Conservation (phyloP, 2,797 vertebrate species). For the Cryptoblepharus egeriae region DNA sequence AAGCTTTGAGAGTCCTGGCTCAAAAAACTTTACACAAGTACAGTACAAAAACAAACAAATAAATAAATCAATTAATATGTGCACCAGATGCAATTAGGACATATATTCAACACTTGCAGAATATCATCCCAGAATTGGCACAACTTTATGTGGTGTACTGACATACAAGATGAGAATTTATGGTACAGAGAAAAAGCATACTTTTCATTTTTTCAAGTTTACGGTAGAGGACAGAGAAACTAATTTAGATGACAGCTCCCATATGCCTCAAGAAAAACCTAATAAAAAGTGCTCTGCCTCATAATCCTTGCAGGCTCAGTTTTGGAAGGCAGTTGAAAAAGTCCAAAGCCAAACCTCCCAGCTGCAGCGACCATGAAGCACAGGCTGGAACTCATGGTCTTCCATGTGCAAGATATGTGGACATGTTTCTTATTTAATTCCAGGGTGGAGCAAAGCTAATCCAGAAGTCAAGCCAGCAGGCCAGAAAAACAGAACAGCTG, state of each 20-base stretch:
- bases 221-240: accelerated
- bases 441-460: not conserved
- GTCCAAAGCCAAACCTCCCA: constrained; percentile 41
- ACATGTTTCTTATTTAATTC: not conserved
- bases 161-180: not conserved
- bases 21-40: too few species aligned
- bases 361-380: constrained; percentile 36
- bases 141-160: not conserved
- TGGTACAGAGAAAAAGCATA: not conserved
- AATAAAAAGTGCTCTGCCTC: not conserved
- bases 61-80: too few species aligned
- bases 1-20: too few species aligned
- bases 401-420: constrained; percentile 19
- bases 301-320: constrained; percentile 7
- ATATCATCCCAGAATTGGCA: constrained; percentile 13
- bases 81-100: not conserved
- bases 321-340: constrained; percentile 21
- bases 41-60: too few species aligned
- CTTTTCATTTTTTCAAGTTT: not conserved
- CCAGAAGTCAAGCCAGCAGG: not conserved
- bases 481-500: constrained; percentile 50
- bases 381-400: constrained; percentile 33
- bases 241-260: accelerated
- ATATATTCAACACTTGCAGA: not conserved
- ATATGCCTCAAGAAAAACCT: not conserved